phyloP scores from a whole-genome alignment of 2,797 vertebrate species.

The Hydrolagus colliei region DNA sequence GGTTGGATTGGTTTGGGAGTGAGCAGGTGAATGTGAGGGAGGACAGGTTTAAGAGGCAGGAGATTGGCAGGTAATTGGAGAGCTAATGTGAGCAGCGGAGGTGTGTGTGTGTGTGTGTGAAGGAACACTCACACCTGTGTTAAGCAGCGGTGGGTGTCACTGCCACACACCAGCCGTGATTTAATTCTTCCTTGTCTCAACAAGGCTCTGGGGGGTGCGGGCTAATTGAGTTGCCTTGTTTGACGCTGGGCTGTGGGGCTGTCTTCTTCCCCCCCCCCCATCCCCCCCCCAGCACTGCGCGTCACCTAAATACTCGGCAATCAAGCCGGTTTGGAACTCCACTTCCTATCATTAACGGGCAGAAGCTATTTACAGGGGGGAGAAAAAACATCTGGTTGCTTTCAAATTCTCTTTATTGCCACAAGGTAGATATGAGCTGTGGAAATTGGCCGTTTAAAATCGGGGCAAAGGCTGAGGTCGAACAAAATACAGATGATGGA shows the following conservation, averaged over 20 bases:
- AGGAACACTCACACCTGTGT: too few species aligned
- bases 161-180: neutral
- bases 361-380: neutral
- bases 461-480: neutral
- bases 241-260: neutral
- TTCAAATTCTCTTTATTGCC: conserved; percentile 4
- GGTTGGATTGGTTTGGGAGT: too few species aligned
- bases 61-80: too few species aligned
- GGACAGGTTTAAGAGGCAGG: too few species aligned
- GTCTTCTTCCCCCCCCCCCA: neutral
- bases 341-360: neutral
- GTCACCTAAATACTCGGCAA: neutral
- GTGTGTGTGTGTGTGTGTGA: too few species aligned
- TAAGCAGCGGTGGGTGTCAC: too few species aligned
- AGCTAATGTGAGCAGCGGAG: too few species aligned
- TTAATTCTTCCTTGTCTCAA: neutral
- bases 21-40: too few species aligned
- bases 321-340: neutral
- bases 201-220: neutral
- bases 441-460: neutral
- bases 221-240: neutral
- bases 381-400: conserved; percentile 1
- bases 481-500: neutral
- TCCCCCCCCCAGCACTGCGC: too few species aligned
- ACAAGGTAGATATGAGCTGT: neutral